Evolutionary conservation across 2,888 invertebrate genomes (phyloP).

Genomic region (Cantharis rufa): DNA sequence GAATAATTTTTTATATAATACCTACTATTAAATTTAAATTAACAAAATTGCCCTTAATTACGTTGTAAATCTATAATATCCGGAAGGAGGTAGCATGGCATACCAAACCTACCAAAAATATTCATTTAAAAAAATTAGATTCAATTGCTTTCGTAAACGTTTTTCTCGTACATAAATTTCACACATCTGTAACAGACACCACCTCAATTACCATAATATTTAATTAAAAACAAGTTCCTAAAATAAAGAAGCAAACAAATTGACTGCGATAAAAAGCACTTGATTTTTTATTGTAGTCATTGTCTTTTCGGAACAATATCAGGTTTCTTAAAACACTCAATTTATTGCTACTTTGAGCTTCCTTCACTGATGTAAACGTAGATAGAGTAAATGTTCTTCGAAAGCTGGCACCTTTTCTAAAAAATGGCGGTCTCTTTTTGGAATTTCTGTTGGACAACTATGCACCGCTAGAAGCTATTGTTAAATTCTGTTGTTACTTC

Average conservation of each 20-base stretch:
- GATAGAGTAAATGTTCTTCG: conserved; percentile 38
- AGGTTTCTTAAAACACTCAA: conserved; percentile 45
- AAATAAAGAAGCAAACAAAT: conserved; percentile 41
- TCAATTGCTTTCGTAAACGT: not conserved
- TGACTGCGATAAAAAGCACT: conserved; percentile 42
- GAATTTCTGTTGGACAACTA: conserved; percentile 35
- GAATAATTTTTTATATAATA: conserved; percentile 2
- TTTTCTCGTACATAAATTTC: not conserved
- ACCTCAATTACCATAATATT: not conserved
- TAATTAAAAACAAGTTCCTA: conserved; percentile 7
- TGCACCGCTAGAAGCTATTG: conserved; percentile 24
- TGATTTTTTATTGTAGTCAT: conserved; percentile 35
- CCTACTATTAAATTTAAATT: conserved; percentile 1
- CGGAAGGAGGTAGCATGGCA: not conserved
- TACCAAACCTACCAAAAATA: not conserved
- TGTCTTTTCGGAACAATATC: conserved; percentile 32
- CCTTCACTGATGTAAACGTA: conserved; percentile 34
- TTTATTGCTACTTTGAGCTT: conserved; percentile 47
- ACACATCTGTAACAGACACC: not conserved
- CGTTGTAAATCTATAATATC: not conserved
- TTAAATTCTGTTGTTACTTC: conserved; percentile 22
- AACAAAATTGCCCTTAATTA: conserved; percentile 1
- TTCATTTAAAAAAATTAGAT: not conserved
- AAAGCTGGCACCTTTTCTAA: conserved; percentile 43
- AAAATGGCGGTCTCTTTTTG: conserved; percentile 43